Conservation (phyloP, 2,113 vertebrate genomes). For the Scalopus aquaticus region DNA sequence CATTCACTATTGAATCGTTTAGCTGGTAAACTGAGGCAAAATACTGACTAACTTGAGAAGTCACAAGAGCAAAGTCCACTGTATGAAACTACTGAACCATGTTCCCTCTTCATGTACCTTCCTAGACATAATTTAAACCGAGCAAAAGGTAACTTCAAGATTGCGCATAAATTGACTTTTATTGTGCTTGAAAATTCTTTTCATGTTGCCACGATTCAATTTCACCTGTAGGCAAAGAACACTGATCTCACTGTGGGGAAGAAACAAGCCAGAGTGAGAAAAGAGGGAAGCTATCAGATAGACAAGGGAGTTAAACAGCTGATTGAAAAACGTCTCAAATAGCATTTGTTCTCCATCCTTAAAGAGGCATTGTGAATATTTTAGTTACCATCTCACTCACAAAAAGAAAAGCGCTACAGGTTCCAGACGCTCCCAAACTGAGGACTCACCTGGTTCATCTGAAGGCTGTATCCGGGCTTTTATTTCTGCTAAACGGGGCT, state of each 20-base stretch:
- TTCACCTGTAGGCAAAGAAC: slow-evolving; percentile 67
- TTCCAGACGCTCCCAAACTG: not conserved
- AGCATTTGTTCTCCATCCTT: not conserved
- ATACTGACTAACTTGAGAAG: slow-evolving; percentile 41
- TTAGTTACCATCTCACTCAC: not conserved
- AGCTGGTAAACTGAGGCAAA: slow-evolving; percentile 69
- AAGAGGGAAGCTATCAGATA: slow-evolving; percentile 41
- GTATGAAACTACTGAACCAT: slow-evolving; percentile 61
- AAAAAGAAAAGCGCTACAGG: not conserved
- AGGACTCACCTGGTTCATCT: slow-evolving; percentile 47
- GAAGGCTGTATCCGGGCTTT: slow-evolving; percentile 58
- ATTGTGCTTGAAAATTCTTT: slow-evolving; percentile 48
- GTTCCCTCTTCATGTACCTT: slow-evolving; percentile 40
- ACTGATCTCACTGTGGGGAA: slow-evolving; percentile 65
- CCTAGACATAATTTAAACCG: slow-evolving; percentile 26
- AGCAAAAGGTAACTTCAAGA: slow-evolving; percentile 53
- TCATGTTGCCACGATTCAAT: slow-evolving; percentile 22
- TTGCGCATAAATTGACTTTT: not conserved
- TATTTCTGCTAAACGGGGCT: not conserved
- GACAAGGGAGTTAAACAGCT: not conserved
- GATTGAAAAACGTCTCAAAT: not conserved
- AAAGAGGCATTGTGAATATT: not conserved
- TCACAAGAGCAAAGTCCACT: slow-evolving; percentile 59
- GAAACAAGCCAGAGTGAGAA: slow-evolving; percentile 47
- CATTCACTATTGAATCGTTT: slow-evolving; percentile 22